Conservation (phyloP, 2,888 invertebrate genomes). For the Aphodius granarius region DNA sequence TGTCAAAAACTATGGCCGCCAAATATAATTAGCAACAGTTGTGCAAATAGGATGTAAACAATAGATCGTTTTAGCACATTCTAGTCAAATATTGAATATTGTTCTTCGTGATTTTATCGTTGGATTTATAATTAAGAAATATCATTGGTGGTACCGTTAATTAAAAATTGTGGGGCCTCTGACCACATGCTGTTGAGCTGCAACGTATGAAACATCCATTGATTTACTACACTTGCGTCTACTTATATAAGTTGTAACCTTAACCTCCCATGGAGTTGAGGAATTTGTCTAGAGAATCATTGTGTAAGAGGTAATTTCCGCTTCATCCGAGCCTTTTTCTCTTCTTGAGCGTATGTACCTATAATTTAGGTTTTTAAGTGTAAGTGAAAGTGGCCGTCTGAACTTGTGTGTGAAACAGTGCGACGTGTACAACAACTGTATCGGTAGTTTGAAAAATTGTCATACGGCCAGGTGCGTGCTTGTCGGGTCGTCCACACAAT, state of each 20-base stretch:
- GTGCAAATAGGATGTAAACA: neutral
- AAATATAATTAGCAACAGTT: neutral
- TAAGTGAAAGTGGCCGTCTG: neutral
- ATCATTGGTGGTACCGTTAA: neutral
- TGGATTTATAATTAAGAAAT: neutral
- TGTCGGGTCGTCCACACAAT: neutral
- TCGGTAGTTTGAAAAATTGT: neutral
- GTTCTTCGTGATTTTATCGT: neutral
- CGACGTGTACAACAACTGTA: neutral
- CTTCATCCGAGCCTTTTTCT: neutral
- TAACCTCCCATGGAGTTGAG: neutral
- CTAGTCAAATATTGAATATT: neutral
- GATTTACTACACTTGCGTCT: neutral
- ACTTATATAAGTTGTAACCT: neutral
- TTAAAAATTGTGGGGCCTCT: neutral
- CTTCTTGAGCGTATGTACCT: neutral
- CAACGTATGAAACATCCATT: neutral
- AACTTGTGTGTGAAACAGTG: neutral
- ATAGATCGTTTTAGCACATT: neutral
- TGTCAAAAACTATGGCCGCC: no score
- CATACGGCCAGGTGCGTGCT: neutral
- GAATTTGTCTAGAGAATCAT: neutral
- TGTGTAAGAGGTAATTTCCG: neutral
- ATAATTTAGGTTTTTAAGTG: neutral
- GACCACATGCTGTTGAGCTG: neutral